These are phyloP conservation scores for Pachycephus smyrnensis DNA, from an alignment of 2,888 invertebrate genomes.

Conservation along the genomic window DNA sequence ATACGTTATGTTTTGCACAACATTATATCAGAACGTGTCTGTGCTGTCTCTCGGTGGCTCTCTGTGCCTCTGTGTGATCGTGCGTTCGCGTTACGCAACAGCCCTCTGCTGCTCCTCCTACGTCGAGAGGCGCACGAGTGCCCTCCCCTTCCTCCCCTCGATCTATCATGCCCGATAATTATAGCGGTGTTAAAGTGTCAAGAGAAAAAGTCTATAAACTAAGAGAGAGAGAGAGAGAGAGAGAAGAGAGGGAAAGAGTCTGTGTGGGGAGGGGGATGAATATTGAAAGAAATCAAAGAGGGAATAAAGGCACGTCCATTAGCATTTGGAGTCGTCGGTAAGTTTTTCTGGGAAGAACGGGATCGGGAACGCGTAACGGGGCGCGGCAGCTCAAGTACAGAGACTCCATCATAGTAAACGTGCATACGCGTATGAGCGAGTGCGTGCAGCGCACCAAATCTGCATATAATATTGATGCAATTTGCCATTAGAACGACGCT, in stretches of 20 bases:
- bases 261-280: too few relatives aligned
- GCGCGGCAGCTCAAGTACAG: too few relatives aligned
- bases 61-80: too few relatives aligned
- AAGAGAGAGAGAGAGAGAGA: slow-evolving; percentile 1
- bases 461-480: slow-evolving; percentile 63
- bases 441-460: slow-evolving; percentile 43
- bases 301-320: too few relatives aligned
- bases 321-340: too few relatives aligned
- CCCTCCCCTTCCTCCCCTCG: not conserved
- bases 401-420: not conserved
- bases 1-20: slow-evolving; percentile 66
- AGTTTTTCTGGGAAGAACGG: too few relatives aligned
- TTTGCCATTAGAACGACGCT: slow-evolving; percentile 59
- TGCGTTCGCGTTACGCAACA: not conserved
- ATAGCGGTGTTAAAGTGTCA: not conserved
- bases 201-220: not conserved
- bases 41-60: too few relatives aligned
- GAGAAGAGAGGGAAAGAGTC: not conserved
- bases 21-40: slow-evolving; percentile 50
- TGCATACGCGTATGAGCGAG: not conserved
- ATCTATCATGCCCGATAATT: too few relatives aligned
- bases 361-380: too few relatives aligned
- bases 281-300: too few relatives aligned
- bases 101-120: not conserved
- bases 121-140: not conserved